Conservation (phyloP, 1,140 invertebrate species). For the Pollicipes pollicipes region DNA sequence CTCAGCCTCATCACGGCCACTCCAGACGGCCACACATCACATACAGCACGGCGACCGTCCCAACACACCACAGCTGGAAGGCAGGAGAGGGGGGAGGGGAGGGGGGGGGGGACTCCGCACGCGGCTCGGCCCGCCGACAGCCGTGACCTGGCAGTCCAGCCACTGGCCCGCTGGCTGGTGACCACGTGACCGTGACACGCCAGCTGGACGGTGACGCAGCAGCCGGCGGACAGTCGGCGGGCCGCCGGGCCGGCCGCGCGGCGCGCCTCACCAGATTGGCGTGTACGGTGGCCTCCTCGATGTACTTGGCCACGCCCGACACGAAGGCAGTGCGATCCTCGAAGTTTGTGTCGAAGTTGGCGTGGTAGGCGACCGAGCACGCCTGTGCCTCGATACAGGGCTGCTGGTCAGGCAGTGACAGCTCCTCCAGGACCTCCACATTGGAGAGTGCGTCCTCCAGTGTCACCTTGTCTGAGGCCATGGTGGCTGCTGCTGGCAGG, state of each 20-base stretch:
- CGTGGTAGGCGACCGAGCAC: constrained; percentile 82
- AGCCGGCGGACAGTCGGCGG: too few species aligned
- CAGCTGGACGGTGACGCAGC: too few species aligned
- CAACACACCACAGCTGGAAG: too few species aligned
- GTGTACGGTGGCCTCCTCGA: constrained; percentile 97
- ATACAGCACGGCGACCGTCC: too few species aligned
- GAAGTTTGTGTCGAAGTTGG: constrained; percentile 93
- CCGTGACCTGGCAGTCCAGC: too few species aligned
- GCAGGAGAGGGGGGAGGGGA: too few species aligned
- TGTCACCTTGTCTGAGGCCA: constrained; percentile 68
- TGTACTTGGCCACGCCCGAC: constrained; percentile 95
- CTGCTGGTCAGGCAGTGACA: constrained; percentile 91
- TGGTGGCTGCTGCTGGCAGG: too few species aligned
- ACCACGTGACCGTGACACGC: too few species aligned
- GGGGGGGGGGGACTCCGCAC: too few species aligned
- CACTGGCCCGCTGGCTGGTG: too few species aligned
- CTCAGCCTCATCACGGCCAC: too few species aligned
- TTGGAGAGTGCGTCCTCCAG: constrained; percentile 88
- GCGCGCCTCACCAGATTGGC: constrained; percentile 60
- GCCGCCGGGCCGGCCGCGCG: not conserved
- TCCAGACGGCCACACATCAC: too few species aligned
- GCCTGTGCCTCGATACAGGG: constrained; percentile 97
- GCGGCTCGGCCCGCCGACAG: not conserved
- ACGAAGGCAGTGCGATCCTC: constrained; percentile 97
- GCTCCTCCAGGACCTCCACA: constrained; percentile 95